Conservation (phyloP, 2,113 vertebrate species). For the Bujurquina vittata region DNA sequence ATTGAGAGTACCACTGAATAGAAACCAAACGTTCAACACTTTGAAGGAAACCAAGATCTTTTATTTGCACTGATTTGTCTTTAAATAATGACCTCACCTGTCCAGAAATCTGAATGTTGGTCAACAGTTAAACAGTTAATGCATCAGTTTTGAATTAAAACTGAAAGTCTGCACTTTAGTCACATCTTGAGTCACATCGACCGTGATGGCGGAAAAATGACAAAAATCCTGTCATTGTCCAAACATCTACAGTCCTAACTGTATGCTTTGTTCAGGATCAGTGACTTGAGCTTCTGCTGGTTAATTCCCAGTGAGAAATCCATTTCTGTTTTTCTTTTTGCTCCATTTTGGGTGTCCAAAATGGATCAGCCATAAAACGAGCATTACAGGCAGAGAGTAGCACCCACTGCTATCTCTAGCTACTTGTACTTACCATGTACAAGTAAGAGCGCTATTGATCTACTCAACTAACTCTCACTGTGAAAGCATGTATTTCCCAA, state of each 20-base stretch:
- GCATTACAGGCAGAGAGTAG: not conserved
- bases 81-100: not conserved
- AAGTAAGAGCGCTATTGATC: not conserved
- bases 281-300: not conserved
- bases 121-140: not conserved
- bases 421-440: not conserved
- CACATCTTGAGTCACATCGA: not conserved
- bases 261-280: not conserved
- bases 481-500: not conserved
- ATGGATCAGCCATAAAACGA: not conserved
- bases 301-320: not conserved
- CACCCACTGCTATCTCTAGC: not conserved
- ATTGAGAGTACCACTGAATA: too few relatives aligned
- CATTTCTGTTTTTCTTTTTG: not conserved
- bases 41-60: not conserved
- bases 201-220: not conserved
- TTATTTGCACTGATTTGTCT: not conserved
- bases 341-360: not conserved
- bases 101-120: not conserved
- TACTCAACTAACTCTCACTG: not conserved
- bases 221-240: not conserved
- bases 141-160: too few relatives aligned
- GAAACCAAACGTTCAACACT: too few relatives aligned
- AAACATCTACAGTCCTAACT: not conserved
- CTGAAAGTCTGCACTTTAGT: too few relatives aligned